Conservation (phyloP, 2,113 vertebrate species). For the Noturus placidus region DNA sequence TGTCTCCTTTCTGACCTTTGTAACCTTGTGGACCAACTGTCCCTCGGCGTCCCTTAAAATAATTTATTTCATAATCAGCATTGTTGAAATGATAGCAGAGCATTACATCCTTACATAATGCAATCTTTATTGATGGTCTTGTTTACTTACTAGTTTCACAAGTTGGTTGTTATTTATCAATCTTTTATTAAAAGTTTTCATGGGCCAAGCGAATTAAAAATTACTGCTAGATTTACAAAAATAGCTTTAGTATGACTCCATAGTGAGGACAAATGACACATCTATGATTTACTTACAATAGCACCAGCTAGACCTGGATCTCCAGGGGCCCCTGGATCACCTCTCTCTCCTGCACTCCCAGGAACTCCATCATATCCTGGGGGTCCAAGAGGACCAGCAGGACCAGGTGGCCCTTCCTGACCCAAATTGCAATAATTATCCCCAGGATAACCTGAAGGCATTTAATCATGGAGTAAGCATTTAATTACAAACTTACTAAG, state of each 20-base stretch:
- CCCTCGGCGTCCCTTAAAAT: constrained; percentile 61
- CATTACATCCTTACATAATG: neutral
- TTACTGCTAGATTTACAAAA: neutral
- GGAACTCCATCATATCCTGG: constrained; percentile 61
- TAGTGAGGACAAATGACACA: too few relatives aligned
- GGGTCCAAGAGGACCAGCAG: constrained; percentile 55
- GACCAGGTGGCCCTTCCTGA: constrained; percentile 58
- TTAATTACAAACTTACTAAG: neutral
- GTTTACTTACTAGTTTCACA: too few relatives aligned
- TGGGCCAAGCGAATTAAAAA: neutral
- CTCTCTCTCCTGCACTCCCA: constrained; percentile 67
- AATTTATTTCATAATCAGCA: neutral
- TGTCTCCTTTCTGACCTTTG: constrained; percentile 67
- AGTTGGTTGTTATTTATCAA: too few relatives aligned
- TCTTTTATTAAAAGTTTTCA: neutral
- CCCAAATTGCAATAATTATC: constrained; percentile 4
- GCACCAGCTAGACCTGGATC: constrained; percentile 20
- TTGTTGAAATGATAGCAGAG: neutral
- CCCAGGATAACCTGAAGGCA: constrained; percentile 21
- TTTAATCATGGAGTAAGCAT: neutral
- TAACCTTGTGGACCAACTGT: constrained; percentile 73
- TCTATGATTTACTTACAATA: neutral
- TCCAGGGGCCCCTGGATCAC: constrained; percentile 77
- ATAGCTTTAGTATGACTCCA: neutral
- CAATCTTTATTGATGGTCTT: neutral